Evolutionary conservation across 2,113 vertebrate species (phyloP).

Genomic region (Sorex fumeus): DNA sequence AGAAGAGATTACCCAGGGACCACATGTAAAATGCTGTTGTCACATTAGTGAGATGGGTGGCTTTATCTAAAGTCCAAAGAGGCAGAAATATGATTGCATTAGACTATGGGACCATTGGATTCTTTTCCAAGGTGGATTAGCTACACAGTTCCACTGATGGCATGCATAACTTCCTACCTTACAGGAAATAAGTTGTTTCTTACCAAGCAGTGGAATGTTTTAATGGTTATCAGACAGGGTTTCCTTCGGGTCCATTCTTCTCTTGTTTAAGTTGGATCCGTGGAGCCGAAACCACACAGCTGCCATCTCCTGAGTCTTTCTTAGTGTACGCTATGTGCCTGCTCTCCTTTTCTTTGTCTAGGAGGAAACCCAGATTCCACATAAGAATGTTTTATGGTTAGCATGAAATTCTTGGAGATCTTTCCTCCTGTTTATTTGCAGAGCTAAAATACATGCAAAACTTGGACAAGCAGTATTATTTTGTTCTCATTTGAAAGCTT

Average conservation of each 20-base stretch:
- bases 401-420: slow-evolving; percentile 33
- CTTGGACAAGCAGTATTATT: slow-evolving; percentile 19
- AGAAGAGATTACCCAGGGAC: background rate
- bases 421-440: slow-evolving; percentile 19
- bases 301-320: slow-evolving; percentile 25
- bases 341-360: slow-evolving; percentile 24
- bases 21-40: background rate
- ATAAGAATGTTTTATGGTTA: background rate
- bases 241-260: slow-evolving; percentile 66
- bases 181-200: slow-evolving; percentile 71
- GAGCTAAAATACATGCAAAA: slow-evolving; percentile 21
- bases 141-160: background rate
- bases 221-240: slow-evolving; percentile 63
- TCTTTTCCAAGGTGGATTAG: slow-evolving; percentile 14
- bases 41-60: background rate
- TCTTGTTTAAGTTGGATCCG: slow-evolving; percentile 56
- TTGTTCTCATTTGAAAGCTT: slow-evolving; percentile 19
- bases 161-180: slow-evolving; percentile 5
- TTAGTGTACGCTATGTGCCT: background rate
- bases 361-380: slow-evolving; percentile 56
- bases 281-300: slow-evolving; percentile 33
- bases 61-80: background rate
- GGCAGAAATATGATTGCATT: slow-evolving; percentile 28
- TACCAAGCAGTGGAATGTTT: slow-evolving; percentile 56
- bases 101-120: background rate